phyloP scores from a whole-genome alignment of 2,888 invertebrate genomes.

The Flexamia atlantica region DNA sequence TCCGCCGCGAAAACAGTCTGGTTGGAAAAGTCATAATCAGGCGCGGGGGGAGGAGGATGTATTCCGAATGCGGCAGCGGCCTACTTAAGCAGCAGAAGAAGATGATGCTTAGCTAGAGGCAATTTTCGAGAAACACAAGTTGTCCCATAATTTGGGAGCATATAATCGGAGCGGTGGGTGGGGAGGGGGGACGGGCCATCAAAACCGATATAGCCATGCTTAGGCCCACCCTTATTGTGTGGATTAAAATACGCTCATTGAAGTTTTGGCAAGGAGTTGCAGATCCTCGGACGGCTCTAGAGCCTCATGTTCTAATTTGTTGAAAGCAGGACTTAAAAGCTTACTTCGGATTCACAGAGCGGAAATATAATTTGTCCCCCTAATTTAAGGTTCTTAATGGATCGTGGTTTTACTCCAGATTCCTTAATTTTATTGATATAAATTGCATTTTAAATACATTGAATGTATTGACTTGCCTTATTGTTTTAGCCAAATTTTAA shows the following conservation, averaged over 20 bases:
- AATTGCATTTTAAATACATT: no score
- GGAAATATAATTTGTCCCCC: neutral
- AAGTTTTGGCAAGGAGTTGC: slow-evolving; percentile 28
- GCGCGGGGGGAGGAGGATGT: neutral
- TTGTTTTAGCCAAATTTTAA: no score
- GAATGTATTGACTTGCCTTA: no score
- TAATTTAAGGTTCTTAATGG: neutral
- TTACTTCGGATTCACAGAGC: neutral
- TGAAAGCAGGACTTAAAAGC: slow-evolving; percentile 22
- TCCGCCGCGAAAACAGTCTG: slow-evolving; percentile 40
- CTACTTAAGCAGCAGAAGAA: slow-evolving; percentile 24
- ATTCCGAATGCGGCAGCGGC: neutral
- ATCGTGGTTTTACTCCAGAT: no score
- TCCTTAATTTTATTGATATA: no score
- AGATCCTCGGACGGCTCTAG: neutral
- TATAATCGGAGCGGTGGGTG: neutral
- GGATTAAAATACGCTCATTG: slow-evolving; percentile 53
- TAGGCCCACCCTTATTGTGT: slow-evolving; percentile 44
- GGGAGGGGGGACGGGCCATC: slow-evolving; percentile 10
- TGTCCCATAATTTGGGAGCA: slow-evolving; percentile 47
- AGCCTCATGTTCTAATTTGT: slow-evolving; percentile 16
- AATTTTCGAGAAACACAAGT: slow-evolving; percentile 54
- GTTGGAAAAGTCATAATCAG: slow-evolving; percentile 31
- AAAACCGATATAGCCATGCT: slow-evolving; percentile 41
- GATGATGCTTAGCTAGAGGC: slow-evolving; percentile 49